A percentile compares a stretch with the other conserved stretches of the same genome.
Conservation (phyloP, 2,797 vertebrate genomes). For the Coilia nasus region DNA sequence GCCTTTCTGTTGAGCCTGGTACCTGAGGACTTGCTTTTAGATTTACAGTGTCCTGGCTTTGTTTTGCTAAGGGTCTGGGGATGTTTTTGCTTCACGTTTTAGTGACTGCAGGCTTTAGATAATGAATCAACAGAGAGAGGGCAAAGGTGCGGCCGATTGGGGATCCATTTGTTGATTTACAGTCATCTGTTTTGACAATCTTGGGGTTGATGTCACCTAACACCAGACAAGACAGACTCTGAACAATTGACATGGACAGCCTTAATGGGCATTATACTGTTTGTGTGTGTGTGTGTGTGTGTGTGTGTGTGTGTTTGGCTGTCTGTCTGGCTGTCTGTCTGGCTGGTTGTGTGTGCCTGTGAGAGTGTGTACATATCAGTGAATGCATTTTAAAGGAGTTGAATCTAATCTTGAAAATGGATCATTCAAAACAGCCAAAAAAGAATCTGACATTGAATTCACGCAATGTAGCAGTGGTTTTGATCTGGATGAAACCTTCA, state of each 20-base stretch:
- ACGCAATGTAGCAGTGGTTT: too few relatives aligned
- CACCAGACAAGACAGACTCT: constrained; percentile 26
- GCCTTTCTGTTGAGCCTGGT: constrained; percentile 47
- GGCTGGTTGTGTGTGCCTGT: too few relatives aligned
- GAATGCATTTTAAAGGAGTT: too few relatives aligned
- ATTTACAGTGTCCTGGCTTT: constrained; percentile 69
- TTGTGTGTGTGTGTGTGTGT: background rate
- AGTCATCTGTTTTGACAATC: constrained; percentile 66
- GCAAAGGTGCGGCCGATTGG: constrained; percentile 52
- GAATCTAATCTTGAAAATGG: too few relatives aligned
- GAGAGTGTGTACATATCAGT: too few relatives aligned
- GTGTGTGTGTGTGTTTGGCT: constrained; percentile 7
- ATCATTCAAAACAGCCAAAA: too few relatives aligned
- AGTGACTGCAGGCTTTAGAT: constrained; percentile 64
- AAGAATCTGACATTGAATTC: too few relatives aligned
- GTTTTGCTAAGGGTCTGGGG: constrained; percentile 65
- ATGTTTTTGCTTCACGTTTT: constrained; percentile 68
- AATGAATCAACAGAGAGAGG: constrained; percentile 65
- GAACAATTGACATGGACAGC: background rate
- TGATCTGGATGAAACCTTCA: too few relatives aligned
- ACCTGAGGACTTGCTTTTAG: constrained; percentile 54
- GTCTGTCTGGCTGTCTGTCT: background rate
- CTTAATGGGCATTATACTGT: background rate
- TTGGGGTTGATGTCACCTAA: constrained; percentile 41
- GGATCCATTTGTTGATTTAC: constrained; percentile 46